Evolutionary conservation across 2,113 vertebrate species (phyloP).

Genomic region (Zeus faber): DNA sequence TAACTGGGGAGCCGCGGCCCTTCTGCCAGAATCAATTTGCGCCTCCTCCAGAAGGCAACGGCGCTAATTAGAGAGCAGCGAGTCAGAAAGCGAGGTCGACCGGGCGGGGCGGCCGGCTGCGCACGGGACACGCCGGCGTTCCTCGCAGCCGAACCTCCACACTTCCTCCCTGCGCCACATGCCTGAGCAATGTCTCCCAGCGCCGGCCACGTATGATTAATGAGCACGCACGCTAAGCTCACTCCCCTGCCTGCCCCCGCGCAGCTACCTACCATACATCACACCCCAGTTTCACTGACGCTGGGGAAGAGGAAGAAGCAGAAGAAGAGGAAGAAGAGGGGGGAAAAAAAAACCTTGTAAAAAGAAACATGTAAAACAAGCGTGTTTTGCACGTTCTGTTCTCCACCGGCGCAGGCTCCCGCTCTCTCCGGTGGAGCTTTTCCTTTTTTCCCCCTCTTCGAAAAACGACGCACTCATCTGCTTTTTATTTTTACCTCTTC

Average conservation of each 20-base stretch:
- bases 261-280: conserved; percentile 26
- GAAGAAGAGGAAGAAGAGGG: too few species aligned
- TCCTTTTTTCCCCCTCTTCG: conserved; percentile 10
- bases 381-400: conserved; percentile 1
- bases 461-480: not conserved
- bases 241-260: conserved; percentile 19
- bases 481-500: conserved; percentile 12
- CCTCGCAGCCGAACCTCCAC: conserved; percentile 42
- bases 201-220: conserved; percentile 45
- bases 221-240: conserved; percentile 33
- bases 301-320: too few species aligned
- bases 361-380: not conserved
- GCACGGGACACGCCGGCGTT: conserved; percentile 18
- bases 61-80: conserved; percentile 41
- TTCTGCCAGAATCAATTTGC: conserved; percentile 50
- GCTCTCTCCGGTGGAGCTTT: too few species aligned
- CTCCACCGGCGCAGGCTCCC: too few species aligned
- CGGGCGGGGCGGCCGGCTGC: conserved; percentile 23
- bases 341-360: not conserved
- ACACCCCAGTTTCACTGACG: too few species aligned
- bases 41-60: conserved; percentile 18
- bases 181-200: conserved; percentile 60
- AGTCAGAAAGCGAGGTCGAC: conserved; percentile 45
- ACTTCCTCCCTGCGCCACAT: conserved; percentile 67
- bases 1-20: conserved; percentile 23